These are phyloP conservation scores for Mongoloraphidia duomilia DNA, from an alignment of 2,888 invertebrate genomes.

Conservation along the genomic window DNA sequence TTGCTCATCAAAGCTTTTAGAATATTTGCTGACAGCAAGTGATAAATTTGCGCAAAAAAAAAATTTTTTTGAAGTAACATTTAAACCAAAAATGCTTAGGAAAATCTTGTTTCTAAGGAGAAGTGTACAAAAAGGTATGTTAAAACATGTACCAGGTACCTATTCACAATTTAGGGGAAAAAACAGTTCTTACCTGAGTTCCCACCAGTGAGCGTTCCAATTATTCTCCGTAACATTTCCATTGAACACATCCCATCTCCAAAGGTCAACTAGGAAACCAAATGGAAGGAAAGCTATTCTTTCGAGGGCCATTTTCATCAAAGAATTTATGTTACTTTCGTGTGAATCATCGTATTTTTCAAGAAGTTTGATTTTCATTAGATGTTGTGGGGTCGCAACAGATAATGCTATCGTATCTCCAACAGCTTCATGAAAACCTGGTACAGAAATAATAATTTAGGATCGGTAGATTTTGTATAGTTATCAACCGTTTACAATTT, in stretches of 20 bases:
- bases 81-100: no score
- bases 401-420: conserved; percentile 47
- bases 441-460: background rate
- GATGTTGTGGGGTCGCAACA: conserved; percentile 36
- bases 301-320: conserved; percentile 33
- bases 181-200: conserved; percentile 16
- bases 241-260: conserved; percentile 42
- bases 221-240: conserved; percentile 27
- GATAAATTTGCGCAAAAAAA: no score
- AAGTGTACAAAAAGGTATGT: no score
- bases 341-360: conserved; percentile 25
- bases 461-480: no score
- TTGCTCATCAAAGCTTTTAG: no score
- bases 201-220: conserved; percentile 33
- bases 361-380: conserved; percentile 31
- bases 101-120: no score
- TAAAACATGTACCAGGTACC: no score
- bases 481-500: no score
- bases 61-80: no score
- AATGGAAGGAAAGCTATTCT: conserved; percentile 41
- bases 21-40: no score
- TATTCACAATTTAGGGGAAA: no score
- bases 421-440: conserved; percentile 49
- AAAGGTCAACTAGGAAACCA: conserved; percentile 38
- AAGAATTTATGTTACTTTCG: conserved; percentile 29